Evolutionary conservation across 2,113 vertebrate genomes (phyloP).

Genomic region (Arothron firmamentum): DNA sequence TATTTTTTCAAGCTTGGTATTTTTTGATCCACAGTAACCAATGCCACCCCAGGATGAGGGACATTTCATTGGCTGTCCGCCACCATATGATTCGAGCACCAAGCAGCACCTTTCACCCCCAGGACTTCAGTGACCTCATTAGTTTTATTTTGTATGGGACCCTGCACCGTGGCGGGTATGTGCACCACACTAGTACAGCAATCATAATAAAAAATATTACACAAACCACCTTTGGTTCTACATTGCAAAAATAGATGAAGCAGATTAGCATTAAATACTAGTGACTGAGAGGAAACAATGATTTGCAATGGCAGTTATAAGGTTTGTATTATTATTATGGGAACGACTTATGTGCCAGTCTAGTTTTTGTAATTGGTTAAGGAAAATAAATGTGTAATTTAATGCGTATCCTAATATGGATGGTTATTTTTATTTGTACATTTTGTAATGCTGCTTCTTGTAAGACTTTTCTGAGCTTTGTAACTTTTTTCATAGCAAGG

Average conservation of each 20-base stretch:
- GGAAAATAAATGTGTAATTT: no score
- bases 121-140: slow-evolving; percentile 98
- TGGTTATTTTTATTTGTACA: no score
- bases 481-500: slow-evolving; percentile 81
- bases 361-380: no score
- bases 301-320: no score
- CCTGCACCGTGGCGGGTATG: slow-evolving; percentile 90
- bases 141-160: slow-evolving; percentile 98
- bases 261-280: no score
- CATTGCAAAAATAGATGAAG: no score
- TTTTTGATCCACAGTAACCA: slow-evolving; percentile 78
- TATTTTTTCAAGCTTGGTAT: not conserved
- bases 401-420: no score
- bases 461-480: not conserved
- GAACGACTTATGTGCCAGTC: no score
- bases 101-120: slow-evolving; percentile 94
- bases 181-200: not conserved
- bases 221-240: not conserved
- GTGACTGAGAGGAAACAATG: no score
- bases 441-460: no score
- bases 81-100: slow-evolving; percentile 93
- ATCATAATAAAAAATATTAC: not conserved
- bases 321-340: no score
- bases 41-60: slow-evolving; percentile 88
- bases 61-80: slow-evolving; percentile 89